Conservation (phyloP, 2,888 invertebrate genomes). For the Agonopterix arenella region DNA sequence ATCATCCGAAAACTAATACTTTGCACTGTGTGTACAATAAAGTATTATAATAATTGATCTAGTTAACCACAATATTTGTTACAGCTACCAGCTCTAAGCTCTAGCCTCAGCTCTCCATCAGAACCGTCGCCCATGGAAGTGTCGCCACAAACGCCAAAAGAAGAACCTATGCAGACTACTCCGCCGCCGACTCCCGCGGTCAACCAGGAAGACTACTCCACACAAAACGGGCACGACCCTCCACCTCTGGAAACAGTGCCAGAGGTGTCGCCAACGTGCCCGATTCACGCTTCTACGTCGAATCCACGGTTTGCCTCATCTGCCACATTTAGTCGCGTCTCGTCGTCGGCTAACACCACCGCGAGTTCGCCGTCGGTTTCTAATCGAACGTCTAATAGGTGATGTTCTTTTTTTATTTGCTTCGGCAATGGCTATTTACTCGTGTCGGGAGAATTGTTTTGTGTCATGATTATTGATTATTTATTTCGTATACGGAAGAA, state of each 20-base stretch:
- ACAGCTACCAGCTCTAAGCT: too few species aligned
- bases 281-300: conserved; percentile 52
- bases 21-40: too few species aligned
- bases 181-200: not conserved
- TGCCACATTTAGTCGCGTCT: not conserved
- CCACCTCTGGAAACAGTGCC: not conserved
- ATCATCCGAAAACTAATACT: too few species aligned
- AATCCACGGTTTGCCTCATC: not conserved
- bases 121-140: conserved; percentile 23
- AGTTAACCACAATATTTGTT: too few species aligned
- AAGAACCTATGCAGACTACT: conserved; percentile 7
- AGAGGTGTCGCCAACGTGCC: not conserved
- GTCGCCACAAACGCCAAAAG: conserved; percentile 10
- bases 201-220: not conserved
- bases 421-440: too few species aligned
- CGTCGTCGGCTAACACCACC: not conserved
- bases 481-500: too few species aligned
- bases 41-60: too few species aligned
- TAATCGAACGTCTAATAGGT: too few species aligned
- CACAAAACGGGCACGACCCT: not conserved
- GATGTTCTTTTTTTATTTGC: too few species aligned
- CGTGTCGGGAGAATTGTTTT: too few species aligned
- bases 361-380: too few species aligned
- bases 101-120: not conserved
- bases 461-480: too few species aligned